These are phyloP conservation scores for Ranitomeya imitator DNA, from an alignment of 2,113 vertebrate genomes.

Conservation along the genomic window DNA sequence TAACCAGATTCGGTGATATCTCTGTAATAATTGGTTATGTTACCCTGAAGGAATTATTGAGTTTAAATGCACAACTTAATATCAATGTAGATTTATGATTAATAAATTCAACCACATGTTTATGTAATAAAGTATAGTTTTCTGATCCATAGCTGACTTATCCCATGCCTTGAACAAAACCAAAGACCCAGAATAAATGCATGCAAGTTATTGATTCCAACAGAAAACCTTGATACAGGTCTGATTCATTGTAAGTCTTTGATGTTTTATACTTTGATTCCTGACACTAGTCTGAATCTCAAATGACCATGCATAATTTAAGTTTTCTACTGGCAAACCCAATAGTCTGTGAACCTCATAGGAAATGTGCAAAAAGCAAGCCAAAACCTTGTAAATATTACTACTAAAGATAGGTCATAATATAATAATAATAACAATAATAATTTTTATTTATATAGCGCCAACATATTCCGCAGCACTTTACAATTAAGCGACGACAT, in stretches of 20 bases:
- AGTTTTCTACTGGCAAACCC: constrained; percentile 33
- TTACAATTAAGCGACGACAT: too few relatives aligned
- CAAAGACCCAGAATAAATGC: constrained; percentile 19
- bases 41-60: background rate
- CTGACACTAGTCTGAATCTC: constrained; percentile 44
- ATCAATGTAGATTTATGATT: background rate
- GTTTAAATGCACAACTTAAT: background rate
- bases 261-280: constrained; percentile 45
- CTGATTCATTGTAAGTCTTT: constrained; percentile 42
- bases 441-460: too few relatives aligned
- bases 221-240: constrained; percentile 37
- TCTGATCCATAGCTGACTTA: background rate
- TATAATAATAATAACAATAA: too few relatives aligned
- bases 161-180: background rate
- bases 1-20: background rate
- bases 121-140: background rate
- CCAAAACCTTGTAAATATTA: constrained; percentile 28
- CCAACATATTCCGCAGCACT: too few relatives aligned
- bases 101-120: background rate
- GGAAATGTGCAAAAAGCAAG: constrained; percentile 5
- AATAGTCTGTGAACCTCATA: constrained; percentile 33
- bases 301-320: constrained; percentile 49
- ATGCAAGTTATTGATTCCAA: constrained; percentile 30
- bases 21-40: background rate
- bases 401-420: background rate